Base-by-base conservation (phyloP, 2,888 invertebrate genomes). In the Apeira syringaria region DNA sequence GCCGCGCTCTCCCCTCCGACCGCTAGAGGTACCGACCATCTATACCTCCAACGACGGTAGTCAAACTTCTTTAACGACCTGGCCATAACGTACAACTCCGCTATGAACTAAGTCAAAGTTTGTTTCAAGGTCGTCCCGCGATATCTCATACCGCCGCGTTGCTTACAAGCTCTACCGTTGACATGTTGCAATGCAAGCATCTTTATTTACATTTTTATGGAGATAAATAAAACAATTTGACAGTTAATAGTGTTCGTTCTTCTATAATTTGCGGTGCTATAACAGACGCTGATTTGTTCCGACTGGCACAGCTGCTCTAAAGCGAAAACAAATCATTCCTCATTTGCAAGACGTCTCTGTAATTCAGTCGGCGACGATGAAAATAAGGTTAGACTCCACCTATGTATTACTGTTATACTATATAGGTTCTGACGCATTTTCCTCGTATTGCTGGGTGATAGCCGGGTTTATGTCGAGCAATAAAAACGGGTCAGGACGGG, bases 1-100 rank as follows among this genome's bases (percentile, higher is more conserved):
- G 73, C 90, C 48, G 78, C 94, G 49, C 91, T 94, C 80, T 96
- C 96, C 64, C 96, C 96, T 57, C 93, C 94, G 70, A 94, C 93
- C 74, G 92, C 92, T 87, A 92, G 95, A 93, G 96, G 96, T 96
- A 84, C 74, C 68, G 61, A 63, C 72, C 69, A 64, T 63, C 58
- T 57, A 66, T 64, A 63, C 68, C 70, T 68, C 70, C 55, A 60
- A 78, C 80, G 70, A 68, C 73, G 71, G 73, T 76, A 74, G 52
- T 68, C 80, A 74, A 86, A 87, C 84, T 86, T 85, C 76, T 80
- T 75, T 85, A 86, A 86, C 80, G 84, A 86, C 78, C 71, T 68
- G 70, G 74, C 76, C 74, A 73, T 83, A 80, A 80, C 77, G 64
- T 61, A 72, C 67, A 80, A 84, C 81, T 84, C 71, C 67, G 68